Conservation (phyloP, 2,888 invertebrate species). For the Drosophila meridiana region DNA sequence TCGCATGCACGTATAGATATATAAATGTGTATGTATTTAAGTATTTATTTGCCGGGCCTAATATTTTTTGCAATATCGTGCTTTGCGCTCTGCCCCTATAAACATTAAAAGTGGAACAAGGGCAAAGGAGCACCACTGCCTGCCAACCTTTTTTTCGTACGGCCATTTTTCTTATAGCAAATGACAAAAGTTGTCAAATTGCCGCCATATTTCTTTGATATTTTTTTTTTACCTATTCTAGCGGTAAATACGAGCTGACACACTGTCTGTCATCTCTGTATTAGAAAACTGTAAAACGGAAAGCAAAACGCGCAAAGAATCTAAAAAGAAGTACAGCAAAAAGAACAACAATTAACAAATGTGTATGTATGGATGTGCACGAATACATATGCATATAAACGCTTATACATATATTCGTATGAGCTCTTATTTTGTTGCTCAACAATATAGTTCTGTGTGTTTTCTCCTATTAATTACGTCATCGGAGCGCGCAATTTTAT, state of each 20-base stretch:
- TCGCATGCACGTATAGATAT: slow-evolving; percentile 27
- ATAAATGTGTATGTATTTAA: slow-evolving; percentile 30
- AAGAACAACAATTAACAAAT: slow-evolving; percentile 45
- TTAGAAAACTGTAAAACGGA: slow-evolving; percentile 49
- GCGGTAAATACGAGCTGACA: slow-evolving; percentile 76
- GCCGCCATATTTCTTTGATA: slow-evolving; percentile 74
- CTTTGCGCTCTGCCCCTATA: slow-evolving; percentile 29
- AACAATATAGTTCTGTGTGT: slow-evolving; percentile 61
- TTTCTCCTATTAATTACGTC: slow-evolving; percentile 74
- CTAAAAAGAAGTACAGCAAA: slow-evolving; percentile 40
- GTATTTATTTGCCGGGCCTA: slow-evolving; percentile 43
- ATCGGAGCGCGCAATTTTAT: slow-evolving; percentile 69
- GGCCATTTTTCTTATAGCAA: slow-evolving; percentile 65
- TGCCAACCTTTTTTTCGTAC: slow-evolving; percentile 34
- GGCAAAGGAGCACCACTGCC: slow-evolving; percentile 54
- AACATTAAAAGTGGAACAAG: slow-evolving; percentile 62
- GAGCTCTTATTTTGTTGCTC: slow-evolving; percentile 44
- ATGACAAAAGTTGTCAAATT: slow-evolving; percentile 65
- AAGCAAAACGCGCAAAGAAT: slow-evolving; percentile 24
- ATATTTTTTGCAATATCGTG: slow-evolving; percentile 24
- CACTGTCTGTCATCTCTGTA: slow-evolving; percentile 34
- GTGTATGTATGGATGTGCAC: slow-evolving; percentile 24
- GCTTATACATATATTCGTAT: slow-evolving; percentile 13
- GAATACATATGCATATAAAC: slow-evolving; percentile 9
- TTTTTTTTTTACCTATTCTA: slow-evolving; percentile 48